Conservation (phyloP, 1,140 invertebrate genomes). For the Drosophila lacteicornis region DNA sequence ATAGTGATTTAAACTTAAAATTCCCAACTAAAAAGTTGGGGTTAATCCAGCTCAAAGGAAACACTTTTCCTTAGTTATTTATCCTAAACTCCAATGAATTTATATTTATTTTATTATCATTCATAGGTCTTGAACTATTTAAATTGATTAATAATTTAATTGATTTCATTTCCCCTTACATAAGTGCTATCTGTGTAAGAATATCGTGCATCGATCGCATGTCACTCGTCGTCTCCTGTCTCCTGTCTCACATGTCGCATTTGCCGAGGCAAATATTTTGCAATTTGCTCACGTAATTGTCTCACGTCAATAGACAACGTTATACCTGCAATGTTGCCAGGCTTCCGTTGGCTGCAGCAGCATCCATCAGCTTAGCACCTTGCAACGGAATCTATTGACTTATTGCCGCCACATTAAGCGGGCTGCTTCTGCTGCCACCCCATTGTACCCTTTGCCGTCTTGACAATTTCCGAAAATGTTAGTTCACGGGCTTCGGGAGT, state of each 20-base stretch:
- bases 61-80: too few species aligned
- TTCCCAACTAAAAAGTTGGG: too few species aligned
- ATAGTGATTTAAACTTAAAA: neutral
- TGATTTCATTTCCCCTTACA: constrained; percentile 10
- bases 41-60: too few species aligned
- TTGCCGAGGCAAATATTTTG: constrained; percentile 49
- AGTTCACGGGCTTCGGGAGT: constrained; percentile 45
- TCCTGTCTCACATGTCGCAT: constrained; percentile 33
- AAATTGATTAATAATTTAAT: constrained; percentile 15
- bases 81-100: neutral
- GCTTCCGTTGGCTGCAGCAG: constrained; percentile 1
- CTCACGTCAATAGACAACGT: constrained; percentile 55
- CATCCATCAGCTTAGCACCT: constrained; percentile 49
- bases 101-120: neutral
- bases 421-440: neutral
- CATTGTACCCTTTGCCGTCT: neutral
- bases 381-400: constrained; percentile 68
- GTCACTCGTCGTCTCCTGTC: constrained; percentile 5
- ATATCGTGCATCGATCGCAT: constrained; percentile 24
- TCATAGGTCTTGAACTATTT: too few species aligned
- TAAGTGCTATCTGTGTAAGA: constrained; percentile 5
- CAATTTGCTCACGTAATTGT: constrained; percentile 64
- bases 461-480: constrained; percentile 52
- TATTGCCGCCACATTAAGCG: constrained; percentile 76
- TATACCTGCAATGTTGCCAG: constrained; percentile 24